These are phyloP conservation scores for Parnassius glacialis DNA, from an alignment of 2,888 invertebrate genomes.

Conservation along the genomic window DNA sequence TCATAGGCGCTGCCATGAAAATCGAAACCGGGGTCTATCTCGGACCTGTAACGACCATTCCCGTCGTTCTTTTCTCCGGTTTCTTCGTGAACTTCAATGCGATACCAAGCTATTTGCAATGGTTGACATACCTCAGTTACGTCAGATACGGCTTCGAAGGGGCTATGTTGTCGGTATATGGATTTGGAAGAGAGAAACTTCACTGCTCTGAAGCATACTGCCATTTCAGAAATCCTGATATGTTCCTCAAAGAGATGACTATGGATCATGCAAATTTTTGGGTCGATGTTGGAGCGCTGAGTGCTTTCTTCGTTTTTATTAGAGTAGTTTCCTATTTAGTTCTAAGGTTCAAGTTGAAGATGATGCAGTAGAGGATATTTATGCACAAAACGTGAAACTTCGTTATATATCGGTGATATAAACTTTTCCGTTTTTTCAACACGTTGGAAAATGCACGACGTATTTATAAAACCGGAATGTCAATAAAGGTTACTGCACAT, in stretches of 20 bases:
- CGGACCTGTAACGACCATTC: constrained; percentile 95
- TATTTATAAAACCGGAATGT: not conserved
- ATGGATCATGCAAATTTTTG: constrained; percentile 90
- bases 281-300: constrained; percentile 91
- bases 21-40: constrained; percentile 89
- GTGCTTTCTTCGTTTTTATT: constrained; percentile 89
- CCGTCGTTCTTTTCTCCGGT: constrained; percentile 95
- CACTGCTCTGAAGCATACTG: constrained; percentile 91
- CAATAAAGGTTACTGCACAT: not conserved
- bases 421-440: constrained; percentile 29
- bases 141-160: constrained; percentile 95
- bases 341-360: constrained; percentile 88
- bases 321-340: constrained; percentile 91
- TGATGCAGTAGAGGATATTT: constrained; percentile 68
- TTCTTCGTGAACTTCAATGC: constrained; percentile 97
- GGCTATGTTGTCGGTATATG: constrained; percentile 94
- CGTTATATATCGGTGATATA: constrained; percentile 32
- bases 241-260: constrained; percentile 92
- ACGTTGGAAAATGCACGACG: constrained; percentile 4
- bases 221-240: constrained; percentile 89
- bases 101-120: constrained; percentile 92
- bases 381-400: constrained; percentile 36
- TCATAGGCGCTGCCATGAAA: constrained; percentile 95
- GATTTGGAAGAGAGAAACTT: constrained; percentile 89
- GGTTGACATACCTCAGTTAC: constrained; percentile 95